These are phyloP conservation scores for Mustelus asterias DNA, from an alignment of 2,113 vertebrate genomes.

Conservation along the genomic window DNA sequence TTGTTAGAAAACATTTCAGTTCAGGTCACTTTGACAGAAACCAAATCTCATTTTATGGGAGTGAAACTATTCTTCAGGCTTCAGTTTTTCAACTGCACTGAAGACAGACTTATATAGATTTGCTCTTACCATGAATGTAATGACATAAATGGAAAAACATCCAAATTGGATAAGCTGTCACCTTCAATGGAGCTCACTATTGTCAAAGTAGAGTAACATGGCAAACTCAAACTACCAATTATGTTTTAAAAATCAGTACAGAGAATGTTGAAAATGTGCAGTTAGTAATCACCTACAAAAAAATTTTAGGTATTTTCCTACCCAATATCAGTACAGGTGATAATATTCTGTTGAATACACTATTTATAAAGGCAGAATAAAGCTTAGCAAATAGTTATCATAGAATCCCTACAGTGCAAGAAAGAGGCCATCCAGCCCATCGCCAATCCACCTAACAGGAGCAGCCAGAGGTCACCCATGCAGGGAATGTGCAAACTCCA, in stretches of 20 bases:
- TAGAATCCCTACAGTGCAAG: too few species aligned
- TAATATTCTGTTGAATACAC: too few species aligned
- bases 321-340: too few species aligned
- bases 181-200: background rate
- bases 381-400: too few species aligned
- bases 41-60: background rate
- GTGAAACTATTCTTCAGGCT: background rate
- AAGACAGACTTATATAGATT: background rate
- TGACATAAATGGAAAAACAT: background rate
- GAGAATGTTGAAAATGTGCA: background rate
- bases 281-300: background rate
- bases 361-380: too few species aligned
- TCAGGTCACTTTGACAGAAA: background rate
- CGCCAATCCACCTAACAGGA: too few species aligned
- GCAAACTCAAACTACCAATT: too few species aligned
- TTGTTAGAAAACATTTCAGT: background rate
- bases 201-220: background rate
- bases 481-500: too few species aligned
- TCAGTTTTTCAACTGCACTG: background rate
- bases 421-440: too few species aligned
- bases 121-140: background rate
- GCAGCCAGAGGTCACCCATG: too few species aligned
- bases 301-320: background rate
- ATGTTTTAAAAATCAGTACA: background rate
- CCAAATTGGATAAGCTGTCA: background rate